These are phyloP conservation scores for Malurus splendens DNA, from an alignment of 2,797 vertebrate species.

Conservation along the genomic window DNA sequence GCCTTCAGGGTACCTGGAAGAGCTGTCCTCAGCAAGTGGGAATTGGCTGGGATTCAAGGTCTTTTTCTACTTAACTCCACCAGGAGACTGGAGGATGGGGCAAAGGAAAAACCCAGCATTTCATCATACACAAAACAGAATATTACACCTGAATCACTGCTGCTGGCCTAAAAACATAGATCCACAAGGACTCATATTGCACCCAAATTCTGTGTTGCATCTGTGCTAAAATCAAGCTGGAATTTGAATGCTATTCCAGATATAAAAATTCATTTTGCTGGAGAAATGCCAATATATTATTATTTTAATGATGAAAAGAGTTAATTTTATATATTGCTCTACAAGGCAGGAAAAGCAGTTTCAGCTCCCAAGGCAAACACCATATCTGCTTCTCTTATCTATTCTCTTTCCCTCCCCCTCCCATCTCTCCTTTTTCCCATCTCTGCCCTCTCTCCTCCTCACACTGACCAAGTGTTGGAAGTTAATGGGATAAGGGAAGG, in stretches of 20 bases:
- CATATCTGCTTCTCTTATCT: not conserved
- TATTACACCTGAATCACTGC: not conserved
- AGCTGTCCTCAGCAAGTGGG: not conserved
- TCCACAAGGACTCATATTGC: not conserved
- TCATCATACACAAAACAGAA: not conserved
- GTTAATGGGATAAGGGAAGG: not conserved
- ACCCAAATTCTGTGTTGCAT: not conserved
- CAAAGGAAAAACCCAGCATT: not conserved
- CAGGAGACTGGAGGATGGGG: not conserved
- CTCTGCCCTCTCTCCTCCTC: not conserved
- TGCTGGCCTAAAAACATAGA: not conserved
- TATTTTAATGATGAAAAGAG: not conserved
- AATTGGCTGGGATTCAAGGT: not conserved
- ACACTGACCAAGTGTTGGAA: not conserved
- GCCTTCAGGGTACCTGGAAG: not conserved
- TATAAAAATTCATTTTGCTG: not conserved
- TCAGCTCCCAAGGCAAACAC: not conserved
- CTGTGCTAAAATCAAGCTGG: not conserved
- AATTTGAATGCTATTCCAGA: not conserved
- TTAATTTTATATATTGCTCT: not conserved
- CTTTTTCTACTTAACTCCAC: accelerated
- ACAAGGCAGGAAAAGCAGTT: not conserved
- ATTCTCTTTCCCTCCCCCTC: not conserved
- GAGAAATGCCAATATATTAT: not conserved
- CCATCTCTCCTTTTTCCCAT: not conserved